These are phyloP conservation scores for Drosophila maculinotata DNA, from an alignment of 2,888 invertebrate species.

Conservation along the genomic window DNA sequence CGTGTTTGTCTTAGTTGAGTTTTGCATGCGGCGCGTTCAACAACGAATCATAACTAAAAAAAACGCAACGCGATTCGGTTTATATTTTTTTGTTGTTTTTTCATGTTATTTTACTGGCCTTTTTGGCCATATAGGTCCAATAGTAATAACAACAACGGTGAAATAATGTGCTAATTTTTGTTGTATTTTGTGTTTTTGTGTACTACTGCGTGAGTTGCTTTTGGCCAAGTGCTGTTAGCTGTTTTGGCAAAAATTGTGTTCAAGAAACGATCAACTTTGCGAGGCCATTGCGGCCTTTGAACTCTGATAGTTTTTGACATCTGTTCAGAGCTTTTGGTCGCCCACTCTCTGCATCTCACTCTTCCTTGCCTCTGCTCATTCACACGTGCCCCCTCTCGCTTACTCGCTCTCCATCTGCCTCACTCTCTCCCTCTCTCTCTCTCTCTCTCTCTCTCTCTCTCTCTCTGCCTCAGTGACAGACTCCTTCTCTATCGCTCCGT, in stretches of 20 bases:
- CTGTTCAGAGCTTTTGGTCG: constrained; percentile 48
- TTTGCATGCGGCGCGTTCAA: constrained; percentile 65
- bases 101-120: constrained; percentile 14
- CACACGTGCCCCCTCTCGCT: constrained; percentile 25
- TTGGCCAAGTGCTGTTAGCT: constrained; percentile 10
- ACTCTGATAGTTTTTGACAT: constrained; percentile 63
- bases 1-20: constrained; percentile 51
- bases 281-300: constrained; percentile 66
- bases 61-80: constrained; percentile 37
- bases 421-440: not conserved
- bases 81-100: constrained; percentile 19
- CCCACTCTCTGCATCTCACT: constrained; percentile 27
- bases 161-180: constrained; percentile 20
- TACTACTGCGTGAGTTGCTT: constrained; percentile 35
- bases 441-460: constrained; percentile 10
- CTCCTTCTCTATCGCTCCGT: constrained; percentile 15
- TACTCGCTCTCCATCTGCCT: not conserved
- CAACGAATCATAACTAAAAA: constrained; percentile 29
- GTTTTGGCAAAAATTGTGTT: constrained; percentile 22
- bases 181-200: constrained; percentile 7
- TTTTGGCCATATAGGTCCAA: constrained; percentile 6
- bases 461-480: not conserved
- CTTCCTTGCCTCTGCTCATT: constrained; percentile 38
- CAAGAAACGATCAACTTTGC: constrained; percentile 26
- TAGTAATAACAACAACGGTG: constrained; percentile 20